Evolutionary conservation across 2,113 vertebrate genomes (phyloP), one percentile per base, ranked within the genome.

Genomic region (Camelus bactrianus): DNA sequence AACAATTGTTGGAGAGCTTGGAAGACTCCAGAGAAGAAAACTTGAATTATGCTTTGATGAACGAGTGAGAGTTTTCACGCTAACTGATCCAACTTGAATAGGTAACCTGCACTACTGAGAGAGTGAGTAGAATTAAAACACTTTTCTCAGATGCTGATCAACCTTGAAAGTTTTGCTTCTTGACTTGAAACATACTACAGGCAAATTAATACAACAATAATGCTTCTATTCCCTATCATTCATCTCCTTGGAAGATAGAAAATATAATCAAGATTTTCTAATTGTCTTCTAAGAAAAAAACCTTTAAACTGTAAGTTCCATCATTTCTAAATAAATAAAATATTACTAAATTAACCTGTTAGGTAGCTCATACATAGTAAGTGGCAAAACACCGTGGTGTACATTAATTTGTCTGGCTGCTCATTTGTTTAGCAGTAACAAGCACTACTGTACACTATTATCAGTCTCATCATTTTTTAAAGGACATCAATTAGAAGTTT

Each of bases 131-230:
- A 83, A 90, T 46, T 94, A 94, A 92, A 84, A 85, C 42, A 69
- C 13, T 62, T 92, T 86, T 20, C 32, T 84, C 67, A 73, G 3
- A 77, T 87, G 35, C 38, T 70, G 70, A 77, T 56, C 32, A 79
- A 91, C 14, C 35, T 92, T 91, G 54, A 94, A 97, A 80, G 16
- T 30, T 94, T 85, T 89, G n/a, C 28, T 64, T 95, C 50, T 89
- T 85, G 58, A 85, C 17, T 58, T 77, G 32, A 83, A 94, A 72
- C 26, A 70, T 35, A 90, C 42, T 62, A 73, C 0, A 82, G n/a
- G 62, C 14, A 97, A 86, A 30, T 19, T 70, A 90, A 86, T 12
- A 86, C 0, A 77, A 60, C 6, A 89, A 77, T 75, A 77, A 86
- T 72, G 11, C 17, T 56, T 90, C 92, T 83, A 93, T 6, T 20